phyloP scores from a whole-genome alignment of 2,888 invertebrate species.

The Gisinianus flammeolus region DNA sequence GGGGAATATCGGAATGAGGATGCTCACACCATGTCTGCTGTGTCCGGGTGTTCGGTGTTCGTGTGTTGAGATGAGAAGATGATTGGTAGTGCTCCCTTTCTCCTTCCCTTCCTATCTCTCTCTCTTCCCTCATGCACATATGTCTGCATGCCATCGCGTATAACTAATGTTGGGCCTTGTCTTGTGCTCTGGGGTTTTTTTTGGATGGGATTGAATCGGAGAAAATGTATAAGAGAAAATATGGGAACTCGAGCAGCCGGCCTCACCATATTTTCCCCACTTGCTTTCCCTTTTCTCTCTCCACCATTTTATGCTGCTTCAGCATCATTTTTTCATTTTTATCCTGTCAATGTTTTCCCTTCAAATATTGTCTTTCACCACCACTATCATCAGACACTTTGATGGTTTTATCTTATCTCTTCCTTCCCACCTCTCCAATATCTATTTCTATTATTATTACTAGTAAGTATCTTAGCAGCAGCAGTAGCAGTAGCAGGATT shows the following conservation, averaged over 20 bases:
- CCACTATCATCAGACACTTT: background rate
- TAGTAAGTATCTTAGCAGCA: no score
- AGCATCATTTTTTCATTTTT: slow-evolving; percentile 43
- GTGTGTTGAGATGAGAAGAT: background rate
- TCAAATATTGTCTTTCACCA: slow-evolving; percentile 39
- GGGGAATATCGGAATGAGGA: no score
- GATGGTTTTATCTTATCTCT: background rate
- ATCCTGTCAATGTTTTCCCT: slow-evolving; percentile 39
- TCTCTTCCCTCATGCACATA: background rate
- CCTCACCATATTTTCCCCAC: slow-evolving; percentile 1
- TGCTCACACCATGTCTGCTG: no score
- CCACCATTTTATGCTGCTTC: slow-evolving; percentile 39
- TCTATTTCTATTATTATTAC: no score
- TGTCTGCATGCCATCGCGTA: background rate
- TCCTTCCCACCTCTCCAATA: background rate
- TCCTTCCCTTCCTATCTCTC: background rate
- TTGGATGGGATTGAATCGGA: slow-evolving; percentile 17
- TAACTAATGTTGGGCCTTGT: slow-evolving; percentile 31
- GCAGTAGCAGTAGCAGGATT: no score
- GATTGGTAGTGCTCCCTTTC: background rate
- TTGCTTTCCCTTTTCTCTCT: slow-evolving; percentile 31
- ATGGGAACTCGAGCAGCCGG: slow-evolving; percentile 32
- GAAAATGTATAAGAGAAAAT: background rate
- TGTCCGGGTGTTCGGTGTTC: no score
- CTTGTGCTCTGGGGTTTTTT: background rate